These are phyloP conservation scores for Chaetops frenatus DNA, from an alignment of 2,113 vertebrate species.

Conservation along the genomic window DNA sequence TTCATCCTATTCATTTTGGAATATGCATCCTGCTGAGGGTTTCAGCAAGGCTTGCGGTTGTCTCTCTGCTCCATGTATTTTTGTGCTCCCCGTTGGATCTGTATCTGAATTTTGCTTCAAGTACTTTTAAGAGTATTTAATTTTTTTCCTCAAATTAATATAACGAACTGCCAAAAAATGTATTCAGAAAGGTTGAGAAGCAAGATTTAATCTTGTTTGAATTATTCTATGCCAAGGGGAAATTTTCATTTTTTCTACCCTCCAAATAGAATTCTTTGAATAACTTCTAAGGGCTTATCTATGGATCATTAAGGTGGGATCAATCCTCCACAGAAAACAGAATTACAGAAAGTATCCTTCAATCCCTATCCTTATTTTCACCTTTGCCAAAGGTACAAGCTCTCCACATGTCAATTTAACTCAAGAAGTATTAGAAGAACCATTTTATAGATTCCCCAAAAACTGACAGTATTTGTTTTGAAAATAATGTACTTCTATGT, in stretches of 20 bases:
- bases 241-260: not conserved
- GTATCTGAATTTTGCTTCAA: not conserved
- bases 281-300: not conserved
- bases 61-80: not conserved
- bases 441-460: not conserved
- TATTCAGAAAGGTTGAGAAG: not conserved
- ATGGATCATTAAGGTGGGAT: not conserved
- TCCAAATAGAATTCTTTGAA: not conserved
- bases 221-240: conserved; percentile 6
- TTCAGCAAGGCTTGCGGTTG: not conserved
- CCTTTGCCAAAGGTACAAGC: not conserved
- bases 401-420: not conserved
- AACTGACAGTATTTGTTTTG: not conserved
- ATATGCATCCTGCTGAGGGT: not conserved
- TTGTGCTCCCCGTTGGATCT: not conserved
- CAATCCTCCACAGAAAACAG: not conserved
- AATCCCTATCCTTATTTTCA: not conserved
- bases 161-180: not conserved
- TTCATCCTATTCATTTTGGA: not conserved
- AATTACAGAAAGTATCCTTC: not conserved
- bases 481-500: not conserved
- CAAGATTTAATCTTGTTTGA: conserved; percentile 26
- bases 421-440: not conserved
- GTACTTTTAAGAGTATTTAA: not conserved
- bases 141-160: not conserved